phyloP scores from a whole-genome alignment of 2,888 invertebrate genomes.

The Bedellia somnulentella region DNA sequence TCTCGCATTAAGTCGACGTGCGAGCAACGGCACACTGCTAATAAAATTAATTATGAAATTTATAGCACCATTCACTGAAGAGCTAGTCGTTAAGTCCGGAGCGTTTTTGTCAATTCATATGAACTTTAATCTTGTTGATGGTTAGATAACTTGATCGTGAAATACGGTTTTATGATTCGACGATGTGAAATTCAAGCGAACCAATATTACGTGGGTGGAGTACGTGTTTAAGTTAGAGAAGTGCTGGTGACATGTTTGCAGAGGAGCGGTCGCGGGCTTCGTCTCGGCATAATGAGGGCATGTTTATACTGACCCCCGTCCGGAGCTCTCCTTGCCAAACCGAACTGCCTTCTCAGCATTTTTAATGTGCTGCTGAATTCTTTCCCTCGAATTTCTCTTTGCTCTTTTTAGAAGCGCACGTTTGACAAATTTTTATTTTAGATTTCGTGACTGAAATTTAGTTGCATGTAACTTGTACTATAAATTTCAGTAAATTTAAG shows the following conservation, averaged over 20 bases:
- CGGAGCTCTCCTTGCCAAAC: slow-evolving; percentile 13
- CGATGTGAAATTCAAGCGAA: background rate
- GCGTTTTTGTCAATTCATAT: slow-evolving; percentile 35
- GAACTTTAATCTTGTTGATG: too few species aligned
- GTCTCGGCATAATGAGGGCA: slow-evolving; percentile 22
- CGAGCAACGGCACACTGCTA: slow-evolving; percentile 37
- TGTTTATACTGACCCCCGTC: slow-evolving; percentile 26
- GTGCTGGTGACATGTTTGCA: slow-evolving; percentile 10
- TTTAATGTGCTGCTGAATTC: too few species aligned
- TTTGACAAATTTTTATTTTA: too few species aligned
- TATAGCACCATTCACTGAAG: slow-evolving; percentile 24
- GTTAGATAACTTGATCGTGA: too few species aligned
- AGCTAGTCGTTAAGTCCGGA: slow-evolving; percentile 22
- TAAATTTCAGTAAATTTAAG: too few species aligned
- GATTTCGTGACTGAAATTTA: too few species aligned
- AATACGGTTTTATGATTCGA: background rate
- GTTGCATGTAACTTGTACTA: too few species aligned
- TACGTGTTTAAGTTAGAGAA: slow-evolving; percentile 8
- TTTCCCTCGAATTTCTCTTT: slow-evolving; percentile 14
- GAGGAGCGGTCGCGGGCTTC: slow-evolving; percentile 11
- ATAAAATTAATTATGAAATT: slow-evolving; percentile 53
- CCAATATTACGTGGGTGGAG: background rate
- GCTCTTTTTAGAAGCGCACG: too few species aligned
- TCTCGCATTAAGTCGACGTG: slow-evolving; percentile 43
- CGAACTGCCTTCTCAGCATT: too few species aligned